Evolutionary conservation across 2,797 vertebrate species (phyloP), one percentile per base, ranked within the genome.

Genomic region (Semotilus atromaculatus): DNA sequence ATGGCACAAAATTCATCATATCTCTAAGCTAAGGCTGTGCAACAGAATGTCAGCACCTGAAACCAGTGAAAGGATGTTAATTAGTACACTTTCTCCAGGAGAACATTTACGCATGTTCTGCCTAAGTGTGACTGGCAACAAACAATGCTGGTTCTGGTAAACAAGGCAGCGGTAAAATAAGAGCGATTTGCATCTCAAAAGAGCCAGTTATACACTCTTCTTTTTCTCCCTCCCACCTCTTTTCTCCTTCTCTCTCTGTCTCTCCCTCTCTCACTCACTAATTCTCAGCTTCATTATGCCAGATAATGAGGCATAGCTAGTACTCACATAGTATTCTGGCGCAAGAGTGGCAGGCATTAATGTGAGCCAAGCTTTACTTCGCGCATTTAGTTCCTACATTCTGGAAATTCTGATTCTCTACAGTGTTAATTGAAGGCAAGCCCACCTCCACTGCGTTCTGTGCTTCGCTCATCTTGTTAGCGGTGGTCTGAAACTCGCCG

Each of bases 401-500:
- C 71, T 73, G 29, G 67, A 79, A 79, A 51, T 51, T 43, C 81
- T 68, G 31, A 77, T 55, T 84, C 64, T 77, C 53, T 34, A 34
- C 40, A 58, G 80, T 70, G 58, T 58, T 74, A 60, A 66, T 77
- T 76, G 36, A 62, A 77, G 70, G 38, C n/a, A 38, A 80, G 34
- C 91, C 91, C 90, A 99, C 98, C 91, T 97, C 96, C 87, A 91
- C 86, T 1, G 95, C 93, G 83, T 97, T 97, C 48, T 94, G 96
- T 53, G 97, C 96, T 93, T 96, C 96, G 2, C 96, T 96, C 96
- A 99, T 96, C 94, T 95, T 98, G 74, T 95, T 87, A 75, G 95
- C 97, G 0, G 96, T 97, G 72, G 97, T 97, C 93, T 97, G 96
- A 90, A 99, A 96, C 92, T 99, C 98, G 78, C 98, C 98, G 0